Evolutionary conservation across 2,797 vertebrate species (phyloP).

Genomic region (Pseudotriccus pelzelni): DNA sequence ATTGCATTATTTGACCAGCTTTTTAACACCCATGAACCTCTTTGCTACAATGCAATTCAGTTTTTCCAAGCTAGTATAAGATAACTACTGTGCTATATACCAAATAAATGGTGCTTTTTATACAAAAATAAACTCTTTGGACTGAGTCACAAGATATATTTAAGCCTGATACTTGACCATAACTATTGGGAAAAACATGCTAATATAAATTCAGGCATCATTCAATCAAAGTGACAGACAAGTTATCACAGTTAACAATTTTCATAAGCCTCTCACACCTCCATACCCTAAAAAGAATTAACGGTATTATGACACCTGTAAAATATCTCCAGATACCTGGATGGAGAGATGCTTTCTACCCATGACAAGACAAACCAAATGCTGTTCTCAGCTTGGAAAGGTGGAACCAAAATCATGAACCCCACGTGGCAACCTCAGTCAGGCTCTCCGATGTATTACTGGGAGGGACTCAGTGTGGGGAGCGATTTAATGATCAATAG

Average conservation of each 20-base stretch:
- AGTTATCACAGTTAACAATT: background rate
- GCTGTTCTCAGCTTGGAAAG: background rate
- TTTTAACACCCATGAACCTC: background rate
- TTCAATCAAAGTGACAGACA: background rate
- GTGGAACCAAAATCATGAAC: background rate
- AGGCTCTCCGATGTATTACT: background rate
- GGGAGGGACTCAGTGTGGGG: background rate
- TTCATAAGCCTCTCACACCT: background rate
- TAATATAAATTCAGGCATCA: background rate
- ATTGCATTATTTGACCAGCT: background rate
- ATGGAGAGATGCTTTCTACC: background rate
- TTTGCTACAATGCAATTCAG: background rate
- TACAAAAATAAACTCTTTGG: background rate
- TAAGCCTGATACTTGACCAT: background rate
- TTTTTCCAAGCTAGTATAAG: slow-evolving; percentile 45
- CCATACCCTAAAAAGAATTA: fast-evolving
- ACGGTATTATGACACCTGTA: background rate
- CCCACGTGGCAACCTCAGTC: fast-evolving
- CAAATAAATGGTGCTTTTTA: background rate
- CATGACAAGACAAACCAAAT: background rate
- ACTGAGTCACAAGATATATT: background rate
- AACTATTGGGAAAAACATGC: background rate
- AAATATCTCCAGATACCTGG: background rate
- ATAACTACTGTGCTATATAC: background rate
- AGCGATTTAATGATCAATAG: background rate